Percentiles rank a stretch among this genome's conserved stretches.
Evolutionary conservation across 2,797 vertebrate genomes (phyloP).

Genomic region (Periparus ater): DNA sequence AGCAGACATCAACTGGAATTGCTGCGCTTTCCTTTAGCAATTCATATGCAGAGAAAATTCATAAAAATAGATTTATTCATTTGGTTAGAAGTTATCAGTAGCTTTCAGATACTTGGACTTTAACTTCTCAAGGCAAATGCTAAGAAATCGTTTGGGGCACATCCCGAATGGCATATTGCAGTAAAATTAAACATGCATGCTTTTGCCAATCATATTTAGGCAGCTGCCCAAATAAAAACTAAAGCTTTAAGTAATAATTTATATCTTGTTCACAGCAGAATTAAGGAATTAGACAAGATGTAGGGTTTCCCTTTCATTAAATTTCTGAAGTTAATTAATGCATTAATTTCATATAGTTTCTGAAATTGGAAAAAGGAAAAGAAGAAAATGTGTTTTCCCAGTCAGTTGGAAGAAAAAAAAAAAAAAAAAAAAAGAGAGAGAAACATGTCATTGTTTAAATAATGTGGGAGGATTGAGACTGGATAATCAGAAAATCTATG

Average conservation of each 20-base stretch:
- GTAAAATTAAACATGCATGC: constrained; percentile 7
- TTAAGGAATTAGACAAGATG: not conserved
- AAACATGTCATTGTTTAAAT: not conserved
- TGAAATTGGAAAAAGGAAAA: not conserved
- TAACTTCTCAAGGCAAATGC: constrained; percentile 9
- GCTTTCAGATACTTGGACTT: constrained; percentile 42
- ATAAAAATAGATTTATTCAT: not conserved
- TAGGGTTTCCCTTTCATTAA: not conserved
- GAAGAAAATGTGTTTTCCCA: not conserved
- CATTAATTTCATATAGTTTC: not conserved
- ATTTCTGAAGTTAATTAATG: not conserved
- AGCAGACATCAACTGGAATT: not conserved
- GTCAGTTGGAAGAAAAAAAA: not conserved
- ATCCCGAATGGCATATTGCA: not conserved
- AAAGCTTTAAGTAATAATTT: not conserved
- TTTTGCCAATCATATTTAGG: not conserved
- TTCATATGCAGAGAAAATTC: constrained; percentile 21
- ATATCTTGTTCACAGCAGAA: not conserved
- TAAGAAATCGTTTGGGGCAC: constrained; percentile 4
- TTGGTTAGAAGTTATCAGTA: constrained; percentile 49
- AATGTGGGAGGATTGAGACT: not conserved
- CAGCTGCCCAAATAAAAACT: not conserved
- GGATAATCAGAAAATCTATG: not conserved
- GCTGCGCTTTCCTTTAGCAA: not conserved
- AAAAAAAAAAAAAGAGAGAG: not conserved